Conservation (phyloP, 2,113 vertebrate species). For the Crotalus helleri region DNA sequence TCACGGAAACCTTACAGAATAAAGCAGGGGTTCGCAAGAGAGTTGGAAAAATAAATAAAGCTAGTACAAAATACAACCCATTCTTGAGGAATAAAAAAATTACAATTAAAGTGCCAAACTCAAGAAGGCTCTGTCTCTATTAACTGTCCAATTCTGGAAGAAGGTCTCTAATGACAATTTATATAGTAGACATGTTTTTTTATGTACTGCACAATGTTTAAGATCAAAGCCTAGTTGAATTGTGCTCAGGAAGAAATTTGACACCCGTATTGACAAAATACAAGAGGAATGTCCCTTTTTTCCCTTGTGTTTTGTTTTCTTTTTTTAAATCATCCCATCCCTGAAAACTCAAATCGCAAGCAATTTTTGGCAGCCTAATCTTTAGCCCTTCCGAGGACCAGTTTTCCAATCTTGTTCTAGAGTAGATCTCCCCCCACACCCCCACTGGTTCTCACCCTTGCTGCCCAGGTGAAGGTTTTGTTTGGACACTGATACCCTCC, state of each 20-base stretch:
- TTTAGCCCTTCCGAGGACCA: neutral
- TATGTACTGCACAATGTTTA: neutral
- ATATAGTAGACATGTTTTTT: neutral
- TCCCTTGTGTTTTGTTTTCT: neutral
- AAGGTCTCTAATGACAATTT: neutral
- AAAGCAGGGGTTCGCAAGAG: neutral
- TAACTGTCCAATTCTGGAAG: no score
- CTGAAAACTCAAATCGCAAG: neutral
- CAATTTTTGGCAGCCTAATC: neutral
- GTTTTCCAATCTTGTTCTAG: neutral
- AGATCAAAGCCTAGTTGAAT: neutral
- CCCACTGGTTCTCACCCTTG: no score
- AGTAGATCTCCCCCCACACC: neutral
- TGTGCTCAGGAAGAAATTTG: neutral
- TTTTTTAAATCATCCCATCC: neutral
- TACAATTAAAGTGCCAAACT: neutral
- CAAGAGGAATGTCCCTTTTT: neutral
- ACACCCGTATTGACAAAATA: neutral
- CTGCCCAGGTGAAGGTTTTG: neutral
- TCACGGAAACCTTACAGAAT: neutral
- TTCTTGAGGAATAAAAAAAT: neutral
- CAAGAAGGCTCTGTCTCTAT: neutral
- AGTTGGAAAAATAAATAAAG: neutral
- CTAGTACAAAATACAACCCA: neutral
- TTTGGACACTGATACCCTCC: neutral